phyloP scores from a whole-genome alignment of 2,888 invertebrate genomes.

The Drosophila nr. perissopoda region DNA sequence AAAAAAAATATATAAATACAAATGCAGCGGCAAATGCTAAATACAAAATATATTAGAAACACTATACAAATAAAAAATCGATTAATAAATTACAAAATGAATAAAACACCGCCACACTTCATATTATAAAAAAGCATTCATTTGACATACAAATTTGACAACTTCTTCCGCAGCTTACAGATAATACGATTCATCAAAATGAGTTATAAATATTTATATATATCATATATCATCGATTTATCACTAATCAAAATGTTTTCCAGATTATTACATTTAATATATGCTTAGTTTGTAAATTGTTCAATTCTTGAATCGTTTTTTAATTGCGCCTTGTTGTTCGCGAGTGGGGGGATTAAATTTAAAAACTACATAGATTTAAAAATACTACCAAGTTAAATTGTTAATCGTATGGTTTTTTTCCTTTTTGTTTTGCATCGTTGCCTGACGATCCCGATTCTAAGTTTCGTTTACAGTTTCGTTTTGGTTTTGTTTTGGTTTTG shows the following conservation, averaged over 20 bases:
- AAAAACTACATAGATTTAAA: constrained; percentile 69
- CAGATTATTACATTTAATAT: constrained; percentile 28
- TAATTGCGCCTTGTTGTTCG: constrained; percentile 62
- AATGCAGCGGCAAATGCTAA: constrained; percentile 20
- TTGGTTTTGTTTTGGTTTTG: constrained; percentile 36
- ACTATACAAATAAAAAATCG: constrained; percentile 1
- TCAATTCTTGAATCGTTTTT: constrained; percentile 43
- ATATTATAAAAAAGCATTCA: constrained; percentile 15
- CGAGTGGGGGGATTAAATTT: constrained; percentile 48
- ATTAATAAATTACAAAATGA: not conserved
- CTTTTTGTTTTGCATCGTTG: constrained; percentile 69
- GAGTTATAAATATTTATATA: not conserved
- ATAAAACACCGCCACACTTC: not conserved
- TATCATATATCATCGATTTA: not conserved
- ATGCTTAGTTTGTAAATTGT: constrained; percentile 45
- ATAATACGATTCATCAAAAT: constrained; percentile 7
- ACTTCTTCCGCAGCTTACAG: not conserved
- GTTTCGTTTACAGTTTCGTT: constrained; percentile 58
- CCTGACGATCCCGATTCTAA: constrained; percentile 67
- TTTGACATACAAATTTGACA: constrained; percentile 14
- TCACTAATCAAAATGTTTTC: constrained; percentile 25
- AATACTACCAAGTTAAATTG: constrained; percentile 66
- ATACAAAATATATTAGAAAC: constrained; percentile 18
- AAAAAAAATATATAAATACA: constrained; percentile 36
- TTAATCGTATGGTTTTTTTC: constrained; percentile 41